Conservation (phyloP, 2,797 vertebrate species). For the Choloepus didactylus region DNA sequence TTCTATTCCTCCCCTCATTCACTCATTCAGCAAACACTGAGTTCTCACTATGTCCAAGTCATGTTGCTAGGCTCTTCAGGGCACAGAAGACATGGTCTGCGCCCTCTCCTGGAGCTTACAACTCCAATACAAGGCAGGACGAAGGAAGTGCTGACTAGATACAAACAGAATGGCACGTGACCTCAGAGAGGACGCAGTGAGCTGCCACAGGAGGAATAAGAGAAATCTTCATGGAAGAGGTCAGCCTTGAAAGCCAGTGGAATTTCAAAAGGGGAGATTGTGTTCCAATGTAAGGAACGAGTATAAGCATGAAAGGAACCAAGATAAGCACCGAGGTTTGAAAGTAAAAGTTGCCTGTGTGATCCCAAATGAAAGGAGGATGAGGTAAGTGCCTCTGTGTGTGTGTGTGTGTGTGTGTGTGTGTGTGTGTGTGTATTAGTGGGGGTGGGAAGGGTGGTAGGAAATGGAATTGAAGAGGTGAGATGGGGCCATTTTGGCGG, state of each 20-base stretch:
- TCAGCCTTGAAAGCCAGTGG: neutral
- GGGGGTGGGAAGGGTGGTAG: neutral
- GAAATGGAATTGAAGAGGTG: neutral
- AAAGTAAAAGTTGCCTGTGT: neutral
- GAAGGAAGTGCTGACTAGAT: neutral
- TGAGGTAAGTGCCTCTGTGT: neutral
- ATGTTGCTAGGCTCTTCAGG: neutral
- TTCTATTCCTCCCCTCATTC: neutral
- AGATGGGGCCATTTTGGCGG: neutral
- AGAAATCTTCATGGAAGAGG: neutral
- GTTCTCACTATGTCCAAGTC: neutral
- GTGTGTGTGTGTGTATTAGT: neutral
- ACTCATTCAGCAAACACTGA: neutral
- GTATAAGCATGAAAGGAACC: neutral
- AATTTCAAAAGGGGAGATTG: neutral
- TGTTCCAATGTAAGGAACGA: neutral
- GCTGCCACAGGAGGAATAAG: neutral
- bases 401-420: neutral
- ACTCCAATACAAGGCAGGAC: neutral
- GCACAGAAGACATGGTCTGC: neutral
- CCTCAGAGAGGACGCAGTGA: neutral
- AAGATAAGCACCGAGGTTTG: neutral
- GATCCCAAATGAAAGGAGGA: neutral
- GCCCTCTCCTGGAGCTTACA: neutral
- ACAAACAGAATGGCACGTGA: neutral